Conservation (phyloP, 1,140 invertebrate genomes). For the Gerris buenoi region DNA sequence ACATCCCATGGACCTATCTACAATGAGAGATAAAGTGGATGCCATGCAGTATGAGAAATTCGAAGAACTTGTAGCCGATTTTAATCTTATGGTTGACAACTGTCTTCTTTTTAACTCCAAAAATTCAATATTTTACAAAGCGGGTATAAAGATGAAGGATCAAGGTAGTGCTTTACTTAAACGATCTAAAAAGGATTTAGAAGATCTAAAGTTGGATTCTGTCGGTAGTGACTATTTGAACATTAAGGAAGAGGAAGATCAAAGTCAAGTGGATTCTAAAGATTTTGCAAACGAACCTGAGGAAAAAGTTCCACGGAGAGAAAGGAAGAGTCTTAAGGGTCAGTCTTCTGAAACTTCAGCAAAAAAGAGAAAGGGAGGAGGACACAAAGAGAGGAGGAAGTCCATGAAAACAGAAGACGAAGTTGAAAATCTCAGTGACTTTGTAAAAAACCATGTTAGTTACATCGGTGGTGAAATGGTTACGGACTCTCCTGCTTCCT, state of each 20-base stretch:
- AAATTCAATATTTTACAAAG: conserved; percentile 70
- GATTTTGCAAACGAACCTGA: not conserved
- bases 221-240: not conserved
- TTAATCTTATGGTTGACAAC: conserved; percentile 85
- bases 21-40: conserved; percentile 56
- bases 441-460: not conserved
- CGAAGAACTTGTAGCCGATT: conserved; percentile 74
- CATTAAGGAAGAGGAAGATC: not conserved
- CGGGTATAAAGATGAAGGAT: conserved; percentile 73
- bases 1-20: conserved; percentile 89
- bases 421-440: not conserved
- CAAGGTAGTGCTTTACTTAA: conserved; percentile 59
- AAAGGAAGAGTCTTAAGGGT: not conserved
- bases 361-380: not conserved
- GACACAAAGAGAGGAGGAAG: not conserved
- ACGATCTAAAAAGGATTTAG: conserved; percentile 54
- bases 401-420: not conserved
- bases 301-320: no score
- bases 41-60: conserved; percentile 43
- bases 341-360: not conserved
- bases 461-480: not conserved
- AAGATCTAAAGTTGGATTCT: conserved; percentile 32
- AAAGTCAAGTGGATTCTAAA: not conserved
- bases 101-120: conserved; percentile 89
- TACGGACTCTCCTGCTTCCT: not conserved